These are phyloP conservation scores for Diorhabda elongata DNA, from an alignment of 1,140 invertebrate species.

Conservation along the genomic window DNA sequence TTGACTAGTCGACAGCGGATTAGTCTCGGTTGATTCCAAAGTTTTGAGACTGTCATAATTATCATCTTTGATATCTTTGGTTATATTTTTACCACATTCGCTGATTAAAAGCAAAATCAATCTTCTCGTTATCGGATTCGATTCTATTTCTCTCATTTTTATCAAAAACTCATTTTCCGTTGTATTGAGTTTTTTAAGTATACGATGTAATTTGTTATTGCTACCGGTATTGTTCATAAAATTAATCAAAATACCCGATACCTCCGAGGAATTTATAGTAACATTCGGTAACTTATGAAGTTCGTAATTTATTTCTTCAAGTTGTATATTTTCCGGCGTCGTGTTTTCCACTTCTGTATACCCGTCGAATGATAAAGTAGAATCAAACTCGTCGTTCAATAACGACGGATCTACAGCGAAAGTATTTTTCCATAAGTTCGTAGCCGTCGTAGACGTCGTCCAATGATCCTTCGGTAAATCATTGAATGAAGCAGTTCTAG, in stretches of 20 bases:
- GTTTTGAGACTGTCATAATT: constrained; percentile 44
- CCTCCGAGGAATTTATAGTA: constrained; percentile 40
- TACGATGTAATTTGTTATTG: constrained; percentile 48
- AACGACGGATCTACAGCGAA: constrained; percentile 65
- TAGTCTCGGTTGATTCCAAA: constrained; percentile 8
- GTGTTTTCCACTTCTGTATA: background rate
- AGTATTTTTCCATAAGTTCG: constrained; percentile 60
- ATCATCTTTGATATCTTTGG: constrained; percentile 62
- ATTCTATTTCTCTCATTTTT: constrained; percentile 75
- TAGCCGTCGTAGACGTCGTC: constrained; percentile 53
- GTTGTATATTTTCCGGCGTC: background rate
- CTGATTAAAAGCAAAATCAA: constrained; percentile 71
- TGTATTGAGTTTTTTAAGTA: constrained; percentile 70
- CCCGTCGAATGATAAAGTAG: constrained; percentile 11
- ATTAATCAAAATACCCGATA: constrained; percentile 43
- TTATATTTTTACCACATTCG: constrained; percentile 63
- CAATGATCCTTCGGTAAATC: constrained; percentile 48
- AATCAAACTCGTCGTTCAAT: constrained; percentile 62
- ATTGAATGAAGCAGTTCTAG: constrained; percentile 13
- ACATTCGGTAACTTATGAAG: constrained; percentile 36
- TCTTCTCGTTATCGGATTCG: constrained; percentile 68
- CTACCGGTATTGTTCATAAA: constrained; percentile 42
- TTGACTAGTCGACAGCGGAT: background rate
- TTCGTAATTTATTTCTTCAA: constrained; percentile 38
- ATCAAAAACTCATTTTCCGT: constrained; percentile 67